Evolutionary conservation across 2,888 invertebrate genomes (phyloP), one percentile per base, ranked within the genome.

Genomic region (Apodemia zela): DNA sequence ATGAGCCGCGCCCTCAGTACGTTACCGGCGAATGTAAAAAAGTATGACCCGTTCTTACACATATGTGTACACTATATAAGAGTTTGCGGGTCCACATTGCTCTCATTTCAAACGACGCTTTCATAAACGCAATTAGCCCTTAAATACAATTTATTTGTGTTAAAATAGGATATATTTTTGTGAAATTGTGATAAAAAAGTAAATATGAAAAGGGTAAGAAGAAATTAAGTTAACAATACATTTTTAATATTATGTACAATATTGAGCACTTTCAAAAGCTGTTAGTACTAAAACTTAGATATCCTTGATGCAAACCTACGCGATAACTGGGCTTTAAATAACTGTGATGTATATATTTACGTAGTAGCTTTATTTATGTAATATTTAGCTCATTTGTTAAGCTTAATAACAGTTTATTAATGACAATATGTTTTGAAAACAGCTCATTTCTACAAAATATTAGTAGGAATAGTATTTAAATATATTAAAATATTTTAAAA

Each of bases 31-130:
- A 90, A 88, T 81, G 91, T 87, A 80, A 88, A 90, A 89, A 91
- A 88, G 80, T 85, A 76, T 84, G 84, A 88, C 90, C 87, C 82
- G 90, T 84, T 90, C 90, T 88, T 89, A 90, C 91, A 90, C 89
- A 90, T 85, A 89, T 90, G 90, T 85, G 81, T 81, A 85, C 78
- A 80, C 84, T 90, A 91, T 91, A 91, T 89, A 91, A 91, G 89
- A 79, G 78, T 85, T 88, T 78, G 84, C 88, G 75, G 79, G 76
- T 84, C 76, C 78, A 85, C 73, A 85, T 86, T 90, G 89, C 90
- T 90, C 90, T 91, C 90, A 91, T 91, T 91, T 91, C 86, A 80
- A 85, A 85, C 82, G 80, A 81, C 85, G 86, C 82, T 87, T 90
- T 87, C 84, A 85, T 84, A 83, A 83, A 87, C 84, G 87, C 89